These are phyloP conservation scores for Adelosebastes latens DNA, from an alignment of 2,797 vertebrate species.

Conservation along the genomic window DNA sequence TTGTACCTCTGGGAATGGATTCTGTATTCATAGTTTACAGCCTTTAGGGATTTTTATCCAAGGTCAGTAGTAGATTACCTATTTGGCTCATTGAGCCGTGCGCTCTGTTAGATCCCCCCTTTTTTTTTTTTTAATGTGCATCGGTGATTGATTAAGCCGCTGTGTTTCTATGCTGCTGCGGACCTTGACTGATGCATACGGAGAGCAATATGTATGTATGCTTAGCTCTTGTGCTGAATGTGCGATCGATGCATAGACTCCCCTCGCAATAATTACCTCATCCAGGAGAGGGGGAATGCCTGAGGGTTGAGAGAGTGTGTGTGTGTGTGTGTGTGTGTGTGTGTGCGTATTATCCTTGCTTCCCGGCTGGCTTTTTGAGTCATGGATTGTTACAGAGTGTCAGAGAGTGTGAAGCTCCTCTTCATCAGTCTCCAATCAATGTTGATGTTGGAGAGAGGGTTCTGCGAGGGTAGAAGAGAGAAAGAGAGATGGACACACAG, in stretches of 20 bases:
- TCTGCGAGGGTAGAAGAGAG: neutral
- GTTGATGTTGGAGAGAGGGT: constrained; percentile 33
- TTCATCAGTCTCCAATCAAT: constrained; percentile 76
- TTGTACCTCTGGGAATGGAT: constrained; percentile 55
- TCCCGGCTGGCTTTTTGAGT: constrained; percentile 48
- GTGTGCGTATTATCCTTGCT: constrained; percentile 14
- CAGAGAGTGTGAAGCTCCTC: constrained; percentile 66
- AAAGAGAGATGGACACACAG: constrained; percentile 9
- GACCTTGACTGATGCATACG: constrained; percentile 71
- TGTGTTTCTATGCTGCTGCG: constrained; percentile 62
- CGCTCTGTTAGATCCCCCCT: constrained; percentile 56
- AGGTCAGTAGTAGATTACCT: constrained; percentile 79
- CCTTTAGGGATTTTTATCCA: constrained; percentile 73
- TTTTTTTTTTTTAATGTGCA: constrained; percentile 63
- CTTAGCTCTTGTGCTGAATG: constrained; percentile 72
- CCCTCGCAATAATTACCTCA: constrained; percentile 79
- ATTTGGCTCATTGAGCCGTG: constrained; percentile 71
- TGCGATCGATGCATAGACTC: constrained; percentile 74
- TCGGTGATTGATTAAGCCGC: constrained; percentile 72
- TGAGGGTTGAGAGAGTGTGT: constrained; percentile 19
- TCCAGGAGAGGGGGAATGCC: constrained; percentile 59
- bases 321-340: constrained; percentile 3
- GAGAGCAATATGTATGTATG: constrained; percentile 69
- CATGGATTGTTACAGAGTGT: constrained; percentile 67
- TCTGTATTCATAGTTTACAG: constrained; percentile 77